phyloP scores from a whole-genome alignment of 2,888 invertebrate genomes.

The Leptinotarsa juncta region DNA sequence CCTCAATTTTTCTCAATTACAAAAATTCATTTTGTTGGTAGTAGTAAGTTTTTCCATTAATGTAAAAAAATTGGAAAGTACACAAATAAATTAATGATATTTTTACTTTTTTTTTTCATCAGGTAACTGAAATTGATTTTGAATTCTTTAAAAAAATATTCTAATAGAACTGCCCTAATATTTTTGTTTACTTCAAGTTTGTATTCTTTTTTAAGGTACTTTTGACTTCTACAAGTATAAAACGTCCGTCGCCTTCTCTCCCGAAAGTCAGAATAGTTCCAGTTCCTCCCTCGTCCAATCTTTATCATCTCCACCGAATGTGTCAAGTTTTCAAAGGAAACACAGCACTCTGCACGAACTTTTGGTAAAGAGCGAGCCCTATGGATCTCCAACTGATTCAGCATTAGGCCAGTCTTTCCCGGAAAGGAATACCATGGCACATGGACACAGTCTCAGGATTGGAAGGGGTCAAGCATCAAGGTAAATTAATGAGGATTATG shows the following conservation, averaged over 20 bases:
- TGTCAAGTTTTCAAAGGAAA: constrained; percentile 58
- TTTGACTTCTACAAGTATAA: constrained; percentile 50
- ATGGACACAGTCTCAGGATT: constrained; percentile 19
- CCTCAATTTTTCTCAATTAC: not conserved
- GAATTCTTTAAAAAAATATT: no score
- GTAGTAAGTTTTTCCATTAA: no score
- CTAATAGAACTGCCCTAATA: no score
- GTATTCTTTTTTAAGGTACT: not conserved
- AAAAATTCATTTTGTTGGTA: no score
- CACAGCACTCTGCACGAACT: constrained; percentile 76
- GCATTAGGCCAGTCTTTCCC: constrained; percentile 54
- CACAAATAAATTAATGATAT: no score
- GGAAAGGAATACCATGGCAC: constrained; percentile 33
- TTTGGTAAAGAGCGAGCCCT: constrained; percentile 74
- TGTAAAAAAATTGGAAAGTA: no score
- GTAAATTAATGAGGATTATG: constrained; percentile 5
- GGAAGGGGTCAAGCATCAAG: constrained; percentile 32
- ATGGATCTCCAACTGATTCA: constrained; percentile 69
- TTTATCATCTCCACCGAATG: constrained; percentile 66
- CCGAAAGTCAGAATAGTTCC: constrained; percentile 76
- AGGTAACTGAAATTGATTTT: no score
- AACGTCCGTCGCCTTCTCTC: constrained; percentile 70
- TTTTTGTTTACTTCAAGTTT: not conserved
- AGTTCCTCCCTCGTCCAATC: constrained; percentile 69
- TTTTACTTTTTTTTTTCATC: no score